Conservation (phyloP, 2,113 vertebrate genomes). For the Lophura nycthemera region DNA sequence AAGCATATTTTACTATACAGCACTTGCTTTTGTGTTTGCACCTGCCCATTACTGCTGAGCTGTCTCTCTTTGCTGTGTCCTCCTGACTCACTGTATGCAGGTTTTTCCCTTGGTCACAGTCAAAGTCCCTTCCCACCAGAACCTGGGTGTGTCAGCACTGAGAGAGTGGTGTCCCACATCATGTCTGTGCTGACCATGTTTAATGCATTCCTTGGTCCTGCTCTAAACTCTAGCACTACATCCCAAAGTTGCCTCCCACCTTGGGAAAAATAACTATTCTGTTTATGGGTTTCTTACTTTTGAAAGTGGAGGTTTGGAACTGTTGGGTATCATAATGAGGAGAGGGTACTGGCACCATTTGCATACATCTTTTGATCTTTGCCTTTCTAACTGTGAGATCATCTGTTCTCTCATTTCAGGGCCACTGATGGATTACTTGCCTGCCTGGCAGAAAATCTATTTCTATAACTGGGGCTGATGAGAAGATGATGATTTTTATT, state of each 20-base stretch:
- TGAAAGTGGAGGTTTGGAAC: neutral
- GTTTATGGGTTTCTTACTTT: neutral
- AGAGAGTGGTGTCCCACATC: neutral
- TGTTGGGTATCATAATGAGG: neutral
- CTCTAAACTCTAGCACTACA: neutral
- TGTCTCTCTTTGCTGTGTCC: neutral
- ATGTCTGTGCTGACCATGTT: accelerated
- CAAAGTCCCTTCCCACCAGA: neutral
- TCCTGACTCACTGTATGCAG: neutral
- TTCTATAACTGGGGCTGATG: conserved; percentile 98
- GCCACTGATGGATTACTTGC: conserved; percentile 96
- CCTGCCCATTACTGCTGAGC: conserved; percentile 9
- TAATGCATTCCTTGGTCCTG: neutral
- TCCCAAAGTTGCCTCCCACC: neutral
- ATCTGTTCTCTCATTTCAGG: conserved; percentile 78
- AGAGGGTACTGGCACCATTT: neutral
- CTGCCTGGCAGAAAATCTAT: conserved; percentile 98
- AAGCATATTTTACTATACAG: neutral
- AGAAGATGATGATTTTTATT: conserved; percentile 6
- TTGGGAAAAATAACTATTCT: neutral
- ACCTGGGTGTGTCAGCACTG: neutral
- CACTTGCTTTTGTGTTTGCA: conserved; percentile 12
- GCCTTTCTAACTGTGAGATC: neutral
- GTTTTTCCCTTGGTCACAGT: neutral
- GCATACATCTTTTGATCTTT: neutral